Percentiles rank a stretch among this genome's conserved stretches.
Evolutionary conservation across 2,113 vertebrate genomes (phyloP).

Genomic region (Ictidomys tridecemlineatus): DNA sequence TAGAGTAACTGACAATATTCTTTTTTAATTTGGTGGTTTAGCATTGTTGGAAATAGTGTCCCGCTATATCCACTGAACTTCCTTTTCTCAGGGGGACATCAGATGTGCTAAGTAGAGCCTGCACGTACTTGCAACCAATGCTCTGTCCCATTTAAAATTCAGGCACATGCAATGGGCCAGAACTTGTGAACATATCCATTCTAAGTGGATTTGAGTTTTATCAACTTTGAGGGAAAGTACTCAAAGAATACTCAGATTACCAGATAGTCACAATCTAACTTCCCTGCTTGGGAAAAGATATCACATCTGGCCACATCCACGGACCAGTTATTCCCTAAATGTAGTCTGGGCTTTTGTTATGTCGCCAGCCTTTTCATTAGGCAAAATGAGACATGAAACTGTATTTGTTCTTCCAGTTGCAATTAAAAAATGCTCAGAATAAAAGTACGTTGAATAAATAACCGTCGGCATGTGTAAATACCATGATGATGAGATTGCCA

Average conservation of each 20-base stretch:
- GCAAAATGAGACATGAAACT: background rate
- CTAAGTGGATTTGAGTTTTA: background rate
- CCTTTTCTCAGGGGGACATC: background rate
- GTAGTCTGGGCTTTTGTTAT: background rate
- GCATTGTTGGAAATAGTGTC: background rate
- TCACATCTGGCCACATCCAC: background rate
- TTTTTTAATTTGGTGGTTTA: background rate
- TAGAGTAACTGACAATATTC: background rate
- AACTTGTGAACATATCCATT: background rate
- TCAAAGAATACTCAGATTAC: background rate
- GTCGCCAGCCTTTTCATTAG: background rate
- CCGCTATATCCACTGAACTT: too few relatives aligned
- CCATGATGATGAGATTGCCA: too few relatives aligned
- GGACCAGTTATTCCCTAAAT: background rate
- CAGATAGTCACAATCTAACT: background rate
- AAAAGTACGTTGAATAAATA: too few relatives aligned
- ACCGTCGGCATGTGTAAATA: too few relatives aligned
- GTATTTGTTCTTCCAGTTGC: too few relatives aligned
- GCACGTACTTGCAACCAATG: background rate
- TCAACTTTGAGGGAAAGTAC: background rate
- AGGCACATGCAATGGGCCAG: background rate
- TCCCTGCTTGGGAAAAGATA: background rate
- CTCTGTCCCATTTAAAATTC: background rate
- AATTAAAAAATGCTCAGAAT: too few relatives aligned
- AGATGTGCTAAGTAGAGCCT: background rate